Conservation (phyloP, 1,140 invertebrate species). For the Elymnias hypermnestra region DNA sequence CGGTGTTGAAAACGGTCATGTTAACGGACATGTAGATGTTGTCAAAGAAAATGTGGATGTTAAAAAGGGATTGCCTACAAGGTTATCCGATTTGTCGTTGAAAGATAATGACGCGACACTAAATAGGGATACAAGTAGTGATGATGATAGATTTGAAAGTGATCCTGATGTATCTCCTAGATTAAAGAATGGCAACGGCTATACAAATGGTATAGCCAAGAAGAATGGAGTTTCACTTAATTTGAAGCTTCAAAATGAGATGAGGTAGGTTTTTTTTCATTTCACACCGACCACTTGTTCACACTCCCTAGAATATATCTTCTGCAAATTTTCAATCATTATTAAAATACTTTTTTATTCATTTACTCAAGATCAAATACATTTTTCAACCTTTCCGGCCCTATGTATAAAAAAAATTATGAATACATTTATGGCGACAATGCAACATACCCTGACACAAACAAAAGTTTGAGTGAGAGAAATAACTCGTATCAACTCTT, state of each 20-base stretch:
- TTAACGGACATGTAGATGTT: conserved; percentile 33
- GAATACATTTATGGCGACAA: too few relatives aligned
- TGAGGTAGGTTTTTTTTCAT: conserved; percentile 65
- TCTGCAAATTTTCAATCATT: too few relatives aligned
- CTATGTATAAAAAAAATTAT: too few relatives aligned
- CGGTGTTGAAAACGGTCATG: conserved; percentile 20
- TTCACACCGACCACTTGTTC: too few relatives aligned
- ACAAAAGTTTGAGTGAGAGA: too few relatives aligned
- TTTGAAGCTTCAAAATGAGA: conserved; percentile 64
- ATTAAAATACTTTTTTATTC: too few relatives aligned
- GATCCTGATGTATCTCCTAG: conserved; percentile 47
- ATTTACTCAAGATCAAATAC: too few relatives aligned
- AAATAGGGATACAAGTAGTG: conserved; percentile 44
- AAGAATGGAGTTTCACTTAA: conserved; percentile 61
- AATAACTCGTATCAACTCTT: too few relatives aligned
- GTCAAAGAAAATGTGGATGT: conserved; percentile 17
- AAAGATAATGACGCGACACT: conserved; percentile 45
- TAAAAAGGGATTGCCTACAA: conserved; percentile 35
- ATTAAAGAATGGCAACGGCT: conserved; percentile 28
- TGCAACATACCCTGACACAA: too few relatives aligned
- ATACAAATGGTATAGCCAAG: conserved; percentile 39
- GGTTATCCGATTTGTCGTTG: conserved; percentile 55
- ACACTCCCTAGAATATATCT: too few relatives aligned
- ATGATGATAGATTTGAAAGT: conserved; percentile 56
- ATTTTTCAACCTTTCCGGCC: too few relatives aligned